Percentiles rank a stretch among this genome's conserved stretches.
Evolutionary conservation across 2,113 vertebrate species (phyloP).

Genomic region (Zingel zingel): DNA sequence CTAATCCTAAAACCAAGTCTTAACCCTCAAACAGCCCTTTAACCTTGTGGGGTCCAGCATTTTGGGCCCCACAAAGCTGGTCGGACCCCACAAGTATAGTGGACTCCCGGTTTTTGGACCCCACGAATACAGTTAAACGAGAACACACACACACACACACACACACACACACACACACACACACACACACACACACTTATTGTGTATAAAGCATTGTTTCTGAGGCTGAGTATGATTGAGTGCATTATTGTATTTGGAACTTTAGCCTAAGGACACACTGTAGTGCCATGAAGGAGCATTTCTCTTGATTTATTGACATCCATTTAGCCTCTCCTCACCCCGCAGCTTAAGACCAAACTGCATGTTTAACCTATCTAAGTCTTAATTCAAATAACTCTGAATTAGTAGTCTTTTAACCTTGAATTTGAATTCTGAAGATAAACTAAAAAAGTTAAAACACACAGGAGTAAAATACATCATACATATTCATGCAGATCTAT

Average conservation of each 20-base stretch:
- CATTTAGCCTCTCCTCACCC: conserved; percentile 3
- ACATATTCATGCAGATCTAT: conserved; percentile 5
- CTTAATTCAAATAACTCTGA: conserved; percentile 4
- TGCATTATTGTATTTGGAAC: conserved; percentile 37
- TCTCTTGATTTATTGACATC: conserved; percentile 44
- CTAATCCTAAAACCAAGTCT: too few relatives aligned
- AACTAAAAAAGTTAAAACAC: not conserved
- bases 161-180: too few relatives aligned
- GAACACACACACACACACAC: too few relatives aligned
- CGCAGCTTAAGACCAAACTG: not conserved
- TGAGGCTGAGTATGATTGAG: conserved; percentile 29
- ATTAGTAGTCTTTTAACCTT: conserved; percentile 18
- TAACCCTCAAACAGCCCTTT: too few relatives aligned
- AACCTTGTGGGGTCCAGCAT: too few relatives aligned
- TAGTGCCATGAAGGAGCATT: conserved; percentile 2
- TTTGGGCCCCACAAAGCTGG: too few relatives aligned
- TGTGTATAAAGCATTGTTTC: conserved; percentile 40
- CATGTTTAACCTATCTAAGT: conserved; percentile 10
- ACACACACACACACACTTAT: conserved; percentile 1
- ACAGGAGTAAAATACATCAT: not conserved
- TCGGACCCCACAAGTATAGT: too few relatives aligned
- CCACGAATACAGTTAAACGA: too few relatives aligned
- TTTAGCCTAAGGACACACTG: conserved; percentile 41
- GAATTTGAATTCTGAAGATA: conserved; percentile 28
- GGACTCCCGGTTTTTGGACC: too few relatives aligned